A percentile compares a stretch with the other conserved stretches of the same genome.
Conservation (phyloP, 2,888 invertebrate species). For the Erannis defoliaria region DNA sequence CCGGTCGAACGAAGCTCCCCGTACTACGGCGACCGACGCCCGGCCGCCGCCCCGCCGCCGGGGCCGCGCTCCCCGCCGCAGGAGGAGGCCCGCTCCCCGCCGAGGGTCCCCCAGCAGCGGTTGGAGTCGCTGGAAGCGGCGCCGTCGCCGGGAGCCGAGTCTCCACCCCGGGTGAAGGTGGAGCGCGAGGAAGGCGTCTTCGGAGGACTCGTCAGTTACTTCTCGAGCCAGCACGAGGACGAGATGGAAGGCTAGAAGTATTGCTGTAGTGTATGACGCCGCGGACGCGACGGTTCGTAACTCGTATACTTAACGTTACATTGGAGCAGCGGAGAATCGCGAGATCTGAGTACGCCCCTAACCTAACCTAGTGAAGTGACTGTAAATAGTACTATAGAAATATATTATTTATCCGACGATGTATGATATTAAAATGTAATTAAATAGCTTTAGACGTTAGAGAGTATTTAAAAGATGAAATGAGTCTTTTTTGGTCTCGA, state of each 20-base stretch:
- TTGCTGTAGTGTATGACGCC: not conserved
- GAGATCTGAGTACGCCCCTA: slow-evolving; percentile 12
- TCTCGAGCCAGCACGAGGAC: slow-evolving; percentile 95
- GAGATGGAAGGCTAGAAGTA: slow-evolving; percentile 89
- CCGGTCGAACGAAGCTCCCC: slow-evolving; percentile 43
- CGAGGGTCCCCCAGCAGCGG: slow-evolving; percentile 28
- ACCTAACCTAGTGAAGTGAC: slow-evolving; percentile 35
- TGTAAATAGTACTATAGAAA: slow-evolving; percentile 68
- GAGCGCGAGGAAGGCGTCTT: slow-evolving; percentile 89
- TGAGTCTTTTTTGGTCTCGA: slow-evolving; percentile 82
- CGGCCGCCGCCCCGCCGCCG: slow-evolving; percentile 25
- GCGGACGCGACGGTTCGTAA: not conserved
- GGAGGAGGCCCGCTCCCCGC: slow-evolving; percentile 25
- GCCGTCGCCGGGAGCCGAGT: slow-evolving; percentile 20
- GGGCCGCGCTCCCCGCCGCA: slow-evolving; percentile 38
- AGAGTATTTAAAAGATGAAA: slow-evolving; percentile 57
- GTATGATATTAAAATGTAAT: slow-evolving; percentile 74
- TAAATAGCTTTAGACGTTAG: slow-evolving; percentile 60
- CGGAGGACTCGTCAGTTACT: slow-evolving; percentile 96
- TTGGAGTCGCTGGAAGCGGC: slow-evolving; percentile 10
- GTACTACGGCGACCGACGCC: slow-evolving; percentile 42
- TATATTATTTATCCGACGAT: slow-evolving; percentile 68
- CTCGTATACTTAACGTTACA: not conserved
- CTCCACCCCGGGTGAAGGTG: slow-evolving; percentile 34
- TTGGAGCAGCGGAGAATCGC: not conserved